Base-by-base conservation (phyloP, 2,888 invertebrate genomes). In the Agapostemon virescens region DNA sequence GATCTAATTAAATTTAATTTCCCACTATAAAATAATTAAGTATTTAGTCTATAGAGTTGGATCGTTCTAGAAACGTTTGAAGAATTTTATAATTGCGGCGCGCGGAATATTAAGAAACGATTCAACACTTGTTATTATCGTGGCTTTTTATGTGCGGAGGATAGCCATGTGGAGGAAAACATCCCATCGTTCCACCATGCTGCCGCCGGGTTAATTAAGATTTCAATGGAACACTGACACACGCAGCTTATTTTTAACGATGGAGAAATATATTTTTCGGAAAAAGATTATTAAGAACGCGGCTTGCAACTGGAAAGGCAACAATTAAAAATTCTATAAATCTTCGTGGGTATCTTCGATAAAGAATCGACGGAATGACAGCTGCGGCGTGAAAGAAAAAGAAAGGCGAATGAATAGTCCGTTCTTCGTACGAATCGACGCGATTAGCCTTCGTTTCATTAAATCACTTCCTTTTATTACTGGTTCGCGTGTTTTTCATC, bases 391-490 rank as follows among this genome's bases (percentile, higher is more conserved):
- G 52, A 38, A 13, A 17, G 4, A 64, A 73, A 55, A 15, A 26
- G 26, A 58, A 30, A 11, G 17, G 33, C 30, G 20, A 73, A 17
- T 26, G n/a, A 30, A 33, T 33, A 11, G 23, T 38, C 17, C 5
- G 38, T 30, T 73, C 66, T 11, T 15, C 11, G 2, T 17, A 33
- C n/a, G 55, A 40, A 73, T 73, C 52, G n/a, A n/a, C 52, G 11
- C n/a, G 23, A 30, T 33, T 55, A 23, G 38, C 55, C 33, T 36
- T 0, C 30, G 40, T 33, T 40, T 38, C 40, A 67, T 67, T 42
- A 66, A 73, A 40, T 55, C 55, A 26, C 17, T 67, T 55, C 52
- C 52, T 55, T 52, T 73, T 55, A 55, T 55, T 30, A 20, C n/a
- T 20, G 40, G 40, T 55, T 45, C 38, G 30, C 33, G 58, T 69